Evolutionary conservation across 2,888 invertebrate species (phyloP), one percentile per base, ranked within the genome.

Genomic region (Dynastes maya): DNA sequence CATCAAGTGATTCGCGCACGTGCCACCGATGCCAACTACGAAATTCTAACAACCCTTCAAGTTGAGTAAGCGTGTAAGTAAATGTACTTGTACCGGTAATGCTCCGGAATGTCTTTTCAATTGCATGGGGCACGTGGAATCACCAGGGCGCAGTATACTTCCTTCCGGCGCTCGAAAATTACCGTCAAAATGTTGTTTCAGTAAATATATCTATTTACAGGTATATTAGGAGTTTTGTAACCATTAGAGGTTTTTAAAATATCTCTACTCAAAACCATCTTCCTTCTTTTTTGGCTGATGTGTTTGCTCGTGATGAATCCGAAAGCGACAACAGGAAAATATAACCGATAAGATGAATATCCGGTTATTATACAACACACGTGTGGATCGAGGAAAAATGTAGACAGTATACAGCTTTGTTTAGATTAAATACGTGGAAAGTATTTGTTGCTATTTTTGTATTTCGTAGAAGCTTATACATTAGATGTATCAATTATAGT

Each of bases 271-370:
- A 79, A 82, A 81, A 77, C 79, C 77, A 77, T 78, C 72, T 55
- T 79, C 80, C 78, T 45, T 45, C 32, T 45, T 45, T 45, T 45
- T 45, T 45, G 45, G 53, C 5, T 53, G 82, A 45, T 8, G 27
- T 81, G 61, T 72, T 40, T 61, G 16, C n/a, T 58, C 40, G n/a
- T 61, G 58, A 58, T 72, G 72, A 58, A 72, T 72, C 61, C 61
- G 37, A 40, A 71, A 40, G 61, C 72, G 72, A 72, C 72, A 82
- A 85, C 85, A 84, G 85, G 85, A 85, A 85, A 84, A 80, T 53
- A 53, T 82, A 83, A 79, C 80, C 83, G 84, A 85, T 85, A 84
- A 85, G 78, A 81, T 72, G 70, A 77, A 80, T 79, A 84, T 85
- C 85, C 85, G 79, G 80, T 80, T 81, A 77, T 40, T 78, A 2